These are phyloP conservation scores for Paramormyrops kingsleyae DNA, from an alignment of 2,113 vertebrate species.

Conservation along the genomic window DNA sequence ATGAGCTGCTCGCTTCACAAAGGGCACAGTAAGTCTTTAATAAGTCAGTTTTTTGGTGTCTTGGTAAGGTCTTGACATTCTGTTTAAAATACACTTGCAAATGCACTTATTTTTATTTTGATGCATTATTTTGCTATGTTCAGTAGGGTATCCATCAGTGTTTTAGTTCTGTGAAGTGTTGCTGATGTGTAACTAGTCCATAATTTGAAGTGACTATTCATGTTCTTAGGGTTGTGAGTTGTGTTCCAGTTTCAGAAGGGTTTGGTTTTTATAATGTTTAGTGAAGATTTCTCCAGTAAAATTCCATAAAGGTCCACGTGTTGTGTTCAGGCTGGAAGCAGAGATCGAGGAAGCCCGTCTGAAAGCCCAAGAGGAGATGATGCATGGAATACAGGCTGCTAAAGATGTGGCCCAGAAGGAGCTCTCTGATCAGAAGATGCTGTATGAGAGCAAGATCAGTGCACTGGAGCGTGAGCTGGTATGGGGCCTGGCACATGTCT, in stretches of 20 bases:
- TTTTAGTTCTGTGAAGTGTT: not conserved
- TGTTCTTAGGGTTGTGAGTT: not conserved
- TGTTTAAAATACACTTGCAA: not conserved
- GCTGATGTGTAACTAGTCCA: not conserved
- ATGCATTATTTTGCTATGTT: not conserved
- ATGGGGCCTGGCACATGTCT: constrained; percentile 12
- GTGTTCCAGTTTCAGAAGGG: not conserved
- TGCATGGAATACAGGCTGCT: constrained; percentile 85
- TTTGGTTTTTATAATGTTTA: not conserved
- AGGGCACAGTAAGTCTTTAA: constrained; percentile 69
- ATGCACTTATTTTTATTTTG: not conserved
- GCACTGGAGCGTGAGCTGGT: constrained; percentile 79
- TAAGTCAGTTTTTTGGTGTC: not conserved
- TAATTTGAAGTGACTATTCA: not conserved
- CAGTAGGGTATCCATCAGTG: not conserved
- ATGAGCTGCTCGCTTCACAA: constrained; percentile 81
- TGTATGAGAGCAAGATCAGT: constrained; percentile 75
- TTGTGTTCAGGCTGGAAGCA: constrained; percentile 69
- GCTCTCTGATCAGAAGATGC: constrained; percentile 70
- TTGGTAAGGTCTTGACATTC: not conserved
- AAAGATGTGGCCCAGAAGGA: constrained; percentile 86
- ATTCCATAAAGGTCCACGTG: not conserved
- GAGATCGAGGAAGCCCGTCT: constrained; percentile 87
- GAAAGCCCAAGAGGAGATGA: constrained; percentile 89
- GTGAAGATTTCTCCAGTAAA: not conserved